phyloP scores from a whole-genome alignment of 2,888 invertebrate species.

The Auanema freiburgensis region DNA sequence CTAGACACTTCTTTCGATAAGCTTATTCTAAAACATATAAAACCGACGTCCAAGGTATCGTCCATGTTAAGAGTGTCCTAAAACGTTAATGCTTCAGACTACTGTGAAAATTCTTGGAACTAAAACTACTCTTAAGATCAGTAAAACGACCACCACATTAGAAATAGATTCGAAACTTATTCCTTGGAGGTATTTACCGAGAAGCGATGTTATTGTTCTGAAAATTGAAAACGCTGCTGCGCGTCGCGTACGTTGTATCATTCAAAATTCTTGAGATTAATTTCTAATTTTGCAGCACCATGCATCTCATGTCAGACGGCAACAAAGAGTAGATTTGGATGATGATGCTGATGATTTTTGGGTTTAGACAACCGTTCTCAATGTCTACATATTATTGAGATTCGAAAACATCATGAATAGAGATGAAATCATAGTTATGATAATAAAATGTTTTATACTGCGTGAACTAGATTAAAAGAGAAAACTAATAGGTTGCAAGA shows the following conservation, averaged over 20 bases:
- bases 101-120: constrained; percentile 49
- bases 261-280: not conserved
- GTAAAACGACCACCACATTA: constrained; percentile 1
- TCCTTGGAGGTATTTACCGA: constrained; percentile 42
- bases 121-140: constrained; percentile 18
- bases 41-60: constrained; percentile 42
- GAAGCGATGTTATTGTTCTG: constrained; percentile 51
- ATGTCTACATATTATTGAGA: too few species aligned
- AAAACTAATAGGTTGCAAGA: too few species aligned
- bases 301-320: not conserved
- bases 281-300: not conserved
- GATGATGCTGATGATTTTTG: too few species aligned
- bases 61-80: too few species aligned
- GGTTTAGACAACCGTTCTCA: too few species aligned
- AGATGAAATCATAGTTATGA: too few species aligned
- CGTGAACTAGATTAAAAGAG: too few species aligned
- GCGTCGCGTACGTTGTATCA: too few species aligned
- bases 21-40: constrained; percentile 41
- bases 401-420: too few species aligned
- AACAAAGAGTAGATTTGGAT: too few species aligned
- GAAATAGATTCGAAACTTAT: constrained; percentile 22
- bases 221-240: constrained; percentile 55
- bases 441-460: too few species aligned
- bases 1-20: constrained; percentile 34
- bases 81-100: too few species aligned